Conservation (phyloP, 2,888 invertebrate species). For the Choreutis nemorana region DNA sequence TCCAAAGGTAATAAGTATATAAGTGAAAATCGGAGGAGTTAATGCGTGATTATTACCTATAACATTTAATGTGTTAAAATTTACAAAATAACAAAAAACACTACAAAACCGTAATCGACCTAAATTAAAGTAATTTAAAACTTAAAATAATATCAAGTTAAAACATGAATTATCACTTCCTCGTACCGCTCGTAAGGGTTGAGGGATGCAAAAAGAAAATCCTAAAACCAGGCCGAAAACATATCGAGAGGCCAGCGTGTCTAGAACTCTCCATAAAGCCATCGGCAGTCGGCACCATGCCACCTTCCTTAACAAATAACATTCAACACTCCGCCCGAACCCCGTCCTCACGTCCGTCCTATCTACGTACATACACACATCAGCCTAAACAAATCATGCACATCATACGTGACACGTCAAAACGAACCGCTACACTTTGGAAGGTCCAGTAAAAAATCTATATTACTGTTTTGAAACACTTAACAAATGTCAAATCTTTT, state of each 20-base stretch:
- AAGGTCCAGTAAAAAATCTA: conserved; percentile 44
- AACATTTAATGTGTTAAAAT: conserved; percentile 49
- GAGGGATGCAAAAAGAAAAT: conserved; percentile 37
- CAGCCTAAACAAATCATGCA: conserved; percentile 22
- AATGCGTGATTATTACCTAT: conserved; percentile 43
- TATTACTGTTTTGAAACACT: conserved; percentile 21
- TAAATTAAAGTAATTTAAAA: conserved; percentile 46
- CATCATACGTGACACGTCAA: conserved; percentile 10
- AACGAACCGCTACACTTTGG: conserved; percentile 5
- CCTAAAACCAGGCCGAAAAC: conserved; percentile 62
- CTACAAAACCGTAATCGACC: conserved; percentile 54
- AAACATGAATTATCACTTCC: conserved; percentile 52
- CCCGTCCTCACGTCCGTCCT: conserved; percentile 2
- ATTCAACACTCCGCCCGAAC: too few species aligned
- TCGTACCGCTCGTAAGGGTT: conserved; percentile 18
- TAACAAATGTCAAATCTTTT: conserved; percentile 31
- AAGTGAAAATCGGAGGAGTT: conserved; percentile 21
- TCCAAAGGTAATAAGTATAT: conserved; percentile 27
- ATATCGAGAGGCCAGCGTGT: conserved; percentile 61
- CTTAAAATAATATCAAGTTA: conserved; percentile 54
- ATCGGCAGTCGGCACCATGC: conserved; percentile 25
- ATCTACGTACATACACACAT: conserved; percentile 5
- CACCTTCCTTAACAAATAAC: too few species aligned
- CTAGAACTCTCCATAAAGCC: conserved; percentile 29
- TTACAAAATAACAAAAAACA: conserved; percentile 56